Evolutionary conservation across 1,140 invertebrate species (phyloP), one percentile per base, ranked within the genome.

Genomic region (Telenomus remus): DNA sequence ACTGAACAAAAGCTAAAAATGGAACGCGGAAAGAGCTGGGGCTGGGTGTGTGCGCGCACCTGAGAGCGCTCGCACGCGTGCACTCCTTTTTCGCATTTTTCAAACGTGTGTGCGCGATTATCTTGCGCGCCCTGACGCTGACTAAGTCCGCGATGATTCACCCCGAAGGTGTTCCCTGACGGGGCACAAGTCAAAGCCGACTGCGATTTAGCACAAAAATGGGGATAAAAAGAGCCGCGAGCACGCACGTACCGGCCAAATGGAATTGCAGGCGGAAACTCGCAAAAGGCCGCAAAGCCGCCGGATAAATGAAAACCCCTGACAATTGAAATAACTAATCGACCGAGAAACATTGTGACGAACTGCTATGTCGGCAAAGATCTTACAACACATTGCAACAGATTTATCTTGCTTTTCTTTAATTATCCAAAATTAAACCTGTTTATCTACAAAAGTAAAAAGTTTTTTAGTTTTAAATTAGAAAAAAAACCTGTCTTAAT

Each of bases 91-190:
- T 34, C 51, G 47, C 39, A 44, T 43, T 66, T 68, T 68, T 51
- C 50, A 44, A 37, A 50, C 37, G 19, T 6, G 19, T 27, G 19
- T 27, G 19, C 19, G 19, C 19, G 35, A 27, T 66, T 66, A 66
- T 65, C 61, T 60, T 42, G 48, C 50, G 39, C 37, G 10, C 34
- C 10, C 5, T n/a, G 19, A 27, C n/a, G 50, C 43, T 66, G 61
- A 73, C 70, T 66, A 66, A 73, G 43, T 50, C 42, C 46, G 55
- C 60, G n/a, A n/a, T 73, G 70, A 73, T 60, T 73, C 70, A 73
- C 39, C 33, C 39, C 33, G 11, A 68, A 68, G 42, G 69, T 71
- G 59, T 72, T 63, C 42, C 34, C 42, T 37, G 11, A 8, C 37
- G n/a, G n/a, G 9, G 37, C 37, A 4, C 37, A 1, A 39, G n/a